A percentile compares a stretch with the other conserved stretches of the same genome.
phyloP scores from a whole-genome alignment of 2,888 invertebrate species.

The Noctua fimbriata region DNA sequence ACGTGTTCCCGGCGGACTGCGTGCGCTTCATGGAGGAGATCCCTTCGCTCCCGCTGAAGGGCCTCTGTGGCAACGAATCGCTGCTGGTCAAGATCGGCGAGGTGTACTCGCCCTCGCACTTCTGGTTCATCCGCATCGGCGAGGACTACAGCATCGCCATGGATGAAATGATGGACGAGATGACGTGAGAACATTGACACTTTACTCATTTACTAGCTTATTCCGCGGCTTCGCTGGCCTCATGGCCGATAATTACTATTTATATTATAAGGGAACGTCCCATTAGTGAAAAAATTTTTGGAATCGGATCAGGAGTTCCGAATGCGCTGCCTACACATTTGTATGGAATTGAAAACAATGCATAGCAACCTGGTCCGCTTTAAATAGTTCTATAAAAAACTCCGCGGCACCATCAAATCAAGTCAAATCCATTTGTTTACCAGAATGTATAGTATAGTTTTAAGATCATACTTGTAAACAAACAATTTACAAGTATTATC shows the following conservation, averaged over 20 bases:
- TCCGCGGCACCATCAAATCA: no score
- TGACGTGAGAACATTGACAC: slow-evolving; percentile 80
- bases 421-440: no score
- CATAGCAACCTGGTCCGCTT: no score
- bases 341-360: no score
- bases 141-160: slow-evolving; percentile 78
- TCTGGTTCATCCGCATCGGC: slow-evolving; percentile 88
- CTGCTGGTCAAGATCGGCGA: slow-evolving; percentile 86
- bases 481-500: no score
- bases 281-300: no score
- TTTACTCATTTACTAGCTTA: not conserved
- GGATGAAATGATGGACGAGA: slow-evolving; percentile 87
- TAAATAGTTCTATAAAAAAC: no score
- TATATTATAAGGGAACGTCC: not conserved
- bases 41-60: slow-evolving; percentile 69
- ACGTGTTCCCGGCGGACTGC: slow-evolving; percentile 86
- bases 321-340: no score
- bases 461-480: no score
- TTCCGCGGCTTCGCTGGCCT: not conserved
- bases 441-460: no score
- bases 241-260: not conserved
- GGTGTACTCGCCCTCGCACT: slow-evolving; percentile 90
- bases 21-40: slow-evolving; percentile 82
- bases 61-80: slow-evolving; percentile 72
- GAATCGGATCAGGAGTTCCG: no score